A percentile compares a stretch with the other conserved stretches of the same genome.
These are phyloP conservation scores for Hypomesus transpacificus DNA, from an alignment of 2,113 vertebrate genomes.

Conservation along the genomic window DNA sequence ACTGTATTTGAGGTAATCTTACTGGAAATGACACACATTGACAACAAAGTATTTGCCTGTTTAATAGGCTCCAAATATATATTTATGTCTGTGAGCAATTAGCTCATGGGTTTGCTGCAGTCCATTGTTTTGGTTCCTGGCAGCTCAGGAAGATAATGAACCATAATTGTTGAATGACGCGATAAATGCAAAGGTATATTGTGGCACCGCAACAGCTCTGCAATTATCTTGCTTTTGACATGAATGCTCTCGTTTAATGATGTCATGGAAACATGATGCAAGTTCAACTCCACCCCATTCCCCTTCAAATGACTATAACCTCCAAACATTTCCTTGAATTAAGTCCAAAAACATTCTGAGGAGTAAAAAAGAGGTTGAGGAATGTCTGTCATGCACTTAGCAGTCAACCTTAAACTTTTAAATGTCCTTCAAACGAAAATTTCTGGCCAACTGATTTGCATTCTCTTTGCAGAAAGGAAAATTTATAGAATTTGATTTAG, in stretches of 20 bases:
- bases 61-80: conserved; percentile 44
- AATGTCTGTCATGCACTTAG: too few species aligned
- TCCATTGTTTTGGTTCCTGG: conserved; percentile 61
- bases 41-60: conserved; percentile 49
- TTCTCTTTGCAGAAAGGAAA: background rate
- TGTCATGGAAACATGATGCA: conserved; percentile 60
- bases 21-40: conserved; percentile 30
- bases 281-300: conserved; percentile 12
- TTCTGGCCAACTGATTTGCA: too few species aligned
- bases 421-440: too few species aligned
- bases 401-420: too few species aligned
- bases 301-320: background rate
- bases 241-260: conserved; percentile 65
- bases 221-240: conserved; percentile 66
- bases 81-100: conserved; percentile 67
- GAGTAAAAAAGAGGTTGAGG: too few species aligned
- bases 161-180: conserved; percentile 67
- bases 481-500: background rate
- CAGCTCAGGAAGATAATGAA: conserved; percentile 63
- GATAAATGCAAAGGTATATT: conserved; percentile 68
- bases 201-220: conserved; percentile 52
- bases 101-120: conserved; percentile 55
- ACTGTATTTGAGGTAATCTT: conserved; percentile 41
- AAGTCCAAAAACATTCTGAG: background rate
- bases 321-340: background rate